A percentile compares a stretch with the other conserved stretches of the same genome.
Conservation (phyloP, 2,888 invertebrate genomes). For the Ditylenchus weischeri region DNA sequence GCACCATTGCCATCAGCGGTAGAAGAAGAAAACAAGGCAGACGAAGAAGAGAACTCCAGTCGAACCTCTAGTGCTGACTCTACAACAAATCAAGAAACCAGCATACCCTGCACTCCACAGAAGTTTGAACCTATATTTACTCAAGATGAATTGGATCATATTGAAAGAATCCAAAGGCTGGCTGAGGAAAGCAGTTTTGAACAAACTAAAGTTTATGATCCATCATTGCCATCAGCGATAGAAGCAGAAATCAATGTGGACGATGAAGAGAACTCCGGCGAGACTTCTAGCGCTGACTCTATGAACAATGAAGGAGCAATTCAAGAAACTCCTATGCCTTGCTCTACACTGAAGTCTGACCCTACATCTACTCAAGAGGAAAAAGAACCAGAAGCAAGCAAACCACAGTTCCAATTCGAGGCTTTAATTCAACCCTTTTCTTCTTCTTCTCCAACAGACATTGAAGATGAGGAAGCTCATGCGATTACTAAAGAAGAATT, state of each 20-base stretch:
- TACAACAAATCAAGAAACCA: no score
- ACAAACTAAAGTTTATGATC: no score
- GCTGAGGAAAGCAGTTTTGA: slow-evolving; percentile 11
- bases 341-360: no score
- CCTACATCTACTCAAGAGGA: no score
- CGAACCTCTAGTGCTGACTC: neutral
- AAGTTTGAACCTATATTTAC: neutral
- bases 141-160: slow-evolving; percentile 5
- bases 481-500: no score
- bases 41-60: neutral
- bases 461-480: no score
- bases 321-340: no score
- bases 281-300: neutral
- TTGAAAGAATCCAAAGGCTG: neutral
- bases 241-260: no score
- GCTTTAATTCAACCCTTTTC: neutral
- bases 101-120: neutral
- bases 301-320: no score
- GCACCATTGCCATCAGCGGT: neutral
- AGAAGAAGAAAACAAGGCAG: neutral
- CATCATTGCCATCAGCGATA: no score
- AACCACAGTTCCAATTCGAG: no score
- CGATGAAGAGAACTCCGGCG: neutral
- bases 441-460: neutral
- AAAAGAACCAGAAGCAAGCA: no score